Percentiles rank a stretch among this genome's conserved stretches.
These are phyloP conservation scores for Pinna nobilis DNA, from an alignment of 1,140 invertebrate species.

Conservation along the genomic window DNA sequence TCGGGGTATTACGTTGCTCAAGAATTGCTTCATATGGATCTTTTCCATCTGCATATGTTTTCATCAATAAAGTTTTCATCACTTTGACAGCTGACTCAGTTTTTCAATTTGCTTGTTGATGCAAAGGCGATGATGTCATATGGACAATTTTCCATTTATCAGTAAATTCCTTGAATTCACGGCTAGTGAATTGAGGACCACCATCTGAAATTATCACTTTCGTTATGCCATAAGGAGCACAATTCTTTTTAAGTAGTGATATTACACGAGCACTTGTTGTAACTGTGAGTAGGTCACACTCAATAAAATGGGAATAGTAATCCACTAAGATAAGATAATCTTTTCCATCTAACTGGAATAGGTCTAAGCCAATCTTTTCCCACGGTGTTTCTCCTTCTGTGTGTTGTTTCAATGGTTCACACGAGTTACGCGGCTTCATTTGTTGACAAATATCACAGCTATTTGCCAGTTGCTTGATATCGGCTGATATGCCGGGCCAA, in stretches of 20 bases:
- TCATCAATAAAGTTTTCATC: slow-evolving; percentile 48
- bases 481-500: slow-evolving; percentile 13
- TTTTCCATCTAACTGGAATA: slow-evolving; percentile 41
- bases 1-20: slow-evolving; percentile 43
- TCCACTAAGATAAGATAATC: slow-evolving; percentile 52
- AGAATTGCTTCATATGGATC: slow-evolving; percentile 45
- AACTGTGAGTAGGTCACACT: slow-evolving; percentile 69
- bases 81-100: slow-evolving; percentile 54
- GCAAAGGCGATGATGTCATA: slow-evolving; percentile 34
- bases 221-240: slow-evolving; percentile 16
- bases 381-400: slow-evolving; percentile 4
- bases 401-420: slow-evolving; percentile 13
- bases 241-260: slow-evolving; percentile 1
- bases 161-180: slow-evolving; percentile 33
- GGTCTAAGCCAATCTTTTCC: slow-evolving; percentile 46
- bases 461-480: slow-evolving; percentile 27
- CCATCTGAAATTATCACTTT: slow-evolving; percentile 6
- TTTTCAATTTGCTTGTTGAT: slow-evolving; percentile 48
- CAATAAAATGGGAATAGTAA: slow-evolving; percentile 58
- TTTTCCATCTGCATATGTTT: slow-evolving; percentile 24
- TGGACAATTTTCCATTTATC: slow-evolving; percentile 42
- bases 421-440: neutral
- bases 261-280: slow-evolving; percentile 26
- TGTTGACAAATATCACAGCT: slow-evolving; percentile 21
- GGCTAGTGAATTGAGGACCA: slow-evolving; percentile 14